Base-by-base conservation (phyloP, 1,140 invertebrate species). In the Nixonia krombeini region DNA sequence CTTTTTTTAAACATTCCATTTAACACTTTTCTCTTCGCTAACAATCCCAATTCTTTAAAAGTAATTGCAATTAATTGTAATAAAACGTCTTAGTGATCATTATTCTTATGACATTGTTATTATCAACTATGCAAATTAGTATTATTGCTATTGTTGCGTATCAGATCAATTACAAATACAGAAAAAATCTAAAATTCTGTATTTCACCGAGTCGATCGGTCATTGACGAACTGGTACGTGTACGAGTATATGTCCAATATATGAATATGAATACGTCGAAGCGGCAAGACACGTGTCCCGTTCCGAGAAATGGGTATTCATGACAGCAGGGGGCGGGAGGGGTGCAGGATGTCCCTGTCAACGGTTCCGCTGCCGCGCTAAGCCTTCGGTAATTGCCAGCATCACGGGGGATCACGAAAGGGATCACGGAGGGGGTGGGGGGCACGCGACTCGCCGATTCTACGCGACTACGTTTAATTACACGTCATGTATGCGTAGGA, bases 341-440 rank as follows among this genome's bases (percentile, higher is more conserved):
- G 66, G 55, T 63, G 45, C 58, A 61, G 63, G 64, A 73, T 59
- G 66, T 70, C 70, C 58, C 65, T 66, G 65, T 72, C 72, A 67
- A 65, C 72, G 70, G 52, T 57, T 72, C 61, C 65, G 61, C 58
- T 57, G 57, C 31, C 53, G 58, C 45, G 65, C 68, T 83, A 82
- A 83, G 76, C 78, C 77, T 75, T 47, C 63, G 70, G 59, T 81
- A 82, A 83, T 82, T 83, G 80, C 78, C 78, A 71, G 74, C 78
- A 78, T 81, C 79, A 76, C 76, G 72, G 79, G 79, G 76, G 77
- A 82, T 80, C 76, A 74, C 63, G 55, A 38, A 52, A 41, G 58
- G 47, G 72, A 73, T 78, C 74, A 56, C 64, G 69, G 64, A 66
- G 69, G 62, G 74, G 70, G 66, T n/a, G n/a, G 69, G 67, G 59